Conservation (phyloP, 35 echinoderm and acorn worm genomes). For the Ophioderma brevispina region DNA sequence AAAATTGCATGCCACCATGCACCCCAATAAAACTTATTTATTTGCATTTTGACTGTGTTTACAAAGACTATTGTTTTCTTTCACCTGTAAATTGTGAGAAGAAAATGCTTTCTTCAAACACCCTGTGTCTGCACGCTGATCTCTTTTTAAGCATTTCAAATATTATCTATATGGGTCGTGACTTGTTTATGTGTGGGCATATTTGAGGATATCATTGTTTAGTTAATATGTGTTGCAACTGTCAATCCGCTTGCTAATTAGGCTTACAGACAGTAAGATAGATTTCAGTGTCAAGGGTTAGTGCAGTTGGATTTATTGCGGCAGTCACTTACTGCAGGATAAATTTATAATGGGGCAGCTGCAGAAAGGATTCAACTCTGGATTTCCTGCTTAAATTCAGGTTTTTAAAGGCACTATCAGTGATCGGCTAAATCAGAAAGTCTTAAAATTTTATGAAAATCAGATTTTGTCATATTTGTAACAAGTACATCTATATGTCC, state of each 20-base stretch:
- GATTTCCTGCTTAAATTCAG: no score
- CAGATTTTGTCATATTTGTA: no score
- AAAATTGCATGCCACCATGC: neutral
- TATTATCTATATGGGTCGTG: slow-evolving; percentile 5
- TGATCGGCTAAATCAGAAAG: no score
- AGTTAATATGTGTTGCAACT: slow-evolving; percentile 3
- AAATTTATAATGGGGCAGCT: neutral
- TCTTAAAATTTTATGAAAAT: no score
- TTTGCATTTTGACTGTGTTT: neutral
- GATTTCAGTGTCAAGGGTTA: neutral
- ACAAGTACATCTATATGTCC: no score
- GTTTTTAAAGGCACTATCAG: no score
- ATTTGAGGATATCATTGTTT: neutral
- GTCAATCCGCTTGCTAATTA: neutral
- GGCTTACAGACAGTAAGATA: slow-evolving; percentile 1
- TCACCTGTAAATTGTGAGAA: neutral
- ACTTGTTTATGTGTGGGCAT: slow-evolving; percentile 3
- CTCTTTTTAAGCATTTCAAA: neutral
- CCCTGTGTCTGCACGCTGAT: neutral
- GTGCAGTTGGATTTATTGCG: neutral
- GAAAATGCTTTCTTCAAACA: neutral
- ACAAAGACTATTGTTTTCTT: neutral
- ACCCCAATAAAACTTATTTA: neutral
- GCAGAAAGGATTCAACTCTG: no score
- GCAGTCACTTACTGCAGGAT: neutral